Base-by-base conservation (phyloP, 2,797 vertebrate species). In the Malacoraja senta region DNA sequence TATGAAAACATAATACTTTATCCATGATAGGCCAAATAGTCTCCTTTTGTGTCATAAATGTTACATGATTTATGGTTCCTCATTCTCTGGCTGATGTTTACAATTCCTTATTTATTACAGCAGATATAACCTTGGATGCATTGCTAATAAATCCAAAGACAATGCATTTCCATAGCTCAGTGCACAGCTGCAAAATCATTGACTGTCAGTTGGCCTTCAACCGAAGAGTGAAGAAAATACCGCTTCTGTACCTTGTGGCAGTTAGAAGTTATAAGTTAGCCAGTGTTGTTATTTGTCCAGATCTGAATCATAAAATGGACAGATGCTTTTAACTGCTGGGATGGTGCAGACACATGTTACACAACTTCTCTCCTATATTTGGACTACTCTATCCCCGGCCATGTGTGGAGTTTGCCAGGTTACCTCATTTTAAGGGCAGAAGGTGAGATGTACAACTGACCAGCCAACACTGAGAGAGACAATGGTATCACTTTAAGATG, bases 71-170 rank as follows among this genome's bases (percentile, higher is more conserved):
- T 91, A 91, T 38, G 24, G 7, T 91, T 19, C 68, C 4, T n/a
- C 38, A 44, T 74, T 72, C n/a, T 29, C 38, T 44, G 8, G 8
- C 12, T 44, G 35, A 44, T 44, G 90, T 26, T 84, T 53, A 58
- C 38, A 84, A 24, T 44, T 72, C 35, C 71, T 76, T 53, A 72
- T 76, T 92, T 72, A 76, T 76, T 74, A 38, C 90, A 29, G 35
- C 71, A 44, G 90, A 92, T 38, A 71, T 92, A 71, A 92, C 35
- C 90, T 92, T 92, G 90, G 29, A 92, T 92, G 13, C 13, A 17
- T 53, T 92, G 90, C 13, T 92, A 53, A 92, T 92, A 74, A 76
- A 92, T 76, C 38, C 53, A 19, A 92, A 29, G 24, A 38, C 10
- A 92, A 35, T 74, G 32, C 88, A 44, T 24, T 71, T 74, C 9